phyloP scores from a whole-genome alignment of 2,888 invertebrate genomes.

The Suillia variegata region DNA sequence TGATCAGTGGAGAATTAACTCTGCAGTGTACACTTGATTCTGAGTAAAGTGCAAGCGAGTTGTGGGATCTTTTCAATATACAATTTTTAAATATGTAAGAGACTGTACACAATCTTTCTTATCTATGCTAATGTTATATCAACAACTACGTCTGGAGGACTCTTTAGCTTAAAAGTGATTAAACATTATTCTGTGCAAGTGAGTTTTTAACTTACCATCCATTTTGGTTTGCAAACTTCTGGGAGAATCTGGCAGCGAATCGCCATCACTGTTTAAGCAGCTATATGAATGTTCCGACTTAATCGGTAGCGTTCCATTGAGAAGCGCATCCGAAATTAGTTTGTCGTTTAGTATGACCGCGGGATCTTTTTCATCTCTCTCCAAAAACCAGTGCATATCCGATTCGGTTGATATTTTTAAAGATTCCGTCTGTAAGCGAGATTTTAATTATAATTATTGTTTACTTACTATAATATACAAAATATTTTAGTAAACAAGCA shows the following conservation, averaged over 20 bases:
- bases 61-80: too few species aligned
- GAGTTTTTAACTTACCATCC: slow-evolving; percentile 74
- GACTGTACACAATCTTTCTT: too few species aligned
- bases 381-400: slow-evolving; percentile 72
- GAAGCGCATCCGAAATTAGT: slow-evolving; percentile 71
- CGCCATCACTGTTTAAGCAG: slow-evolving; percentile 73
- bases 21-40: too few species aligned
- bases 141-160: too few species aligned
- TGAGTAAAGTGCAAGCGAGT: too few species aligned
- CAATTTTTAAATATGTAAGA: too few species aligned
- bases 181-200: too few species aligned
- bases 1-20: too few species aligned
- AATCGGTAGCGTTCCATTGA: slow-evolving; percentile 76
- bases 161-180: too few species aligned
- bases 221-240: slow-evolving; percentile 70
- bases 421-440: slow-evolving; percentile 68
- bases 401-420: slow-evolving; percentile 68
- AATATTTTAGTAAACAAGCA: too few species aligned
- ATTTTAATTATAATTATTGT: slow-evolving; percentile 7
- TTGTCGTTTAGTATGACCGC: slow-evolving; percentile 85
- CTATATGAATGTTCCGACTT: slow-evolving; percentile 95
- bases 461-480: too few species aligned
- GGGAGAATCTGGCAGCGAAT: slow-evolving; percentile 74
- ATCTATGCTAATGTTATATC: too few species aligned
- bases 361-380: slow-evolving; percentile 68